Evolutionary conservation across 2,797 vertebrate genomes (phyloP), one percentile per base, ranked within the genome.

Genomic region (Molossus alvarezi): DNA sequence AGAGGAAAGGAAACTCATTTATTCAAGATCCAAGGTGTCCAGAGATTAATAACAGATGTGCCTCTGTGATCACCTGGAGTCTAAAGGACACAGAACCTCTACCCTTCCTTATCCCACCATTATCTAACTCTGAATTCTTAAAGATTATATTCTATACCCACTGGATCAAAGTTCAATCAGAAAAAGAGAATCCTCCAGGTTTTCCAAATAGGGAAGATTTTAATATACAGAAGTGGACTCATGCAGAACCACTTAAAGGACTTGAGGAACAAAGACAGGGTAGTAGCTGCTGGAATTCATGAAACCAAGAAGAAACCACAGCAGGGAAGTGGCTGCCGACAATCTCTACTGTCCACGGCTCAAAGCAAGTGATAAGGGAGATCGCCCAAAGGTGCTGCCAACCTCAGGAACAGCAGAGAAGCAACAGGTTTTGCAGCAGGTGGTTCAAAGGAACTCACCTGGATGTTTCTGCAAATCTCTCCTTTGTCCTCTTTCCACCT

Each of bases 101-200:
- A 29, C 23, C n/a, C 12, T 53, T 94, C 60, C 13, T 92, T 23
- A 33, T 67, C 1, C 72, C 41, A 62, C 51, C 8, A 29, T 72
- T 27, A 75, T 72, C 25, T 55, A 96, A 53, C 9, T 67, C n/a
- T 53, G n/a, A 55, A 27, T 80, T 92, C 83, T 92, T 90, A 27
- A 58, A 18, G 17, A n/a, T 91, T 90, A 57, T 75, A 53, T 27
- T 60, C 48, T 60, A 41, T 51, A 41, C 6, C 20, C 29, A 48
- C 55, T 89, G 48, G 80, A 58, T 20, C 33, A 82, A 41, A 23
- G 14, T 48, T 58, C 12, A 90, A 11, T 90, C 27, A 91, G 62
- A 82, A 88, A 93, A 69, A 83, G 45, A 95, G 23, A 79, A 10
- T 62, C 53, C 37, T 75, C 29, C 21, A 18, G 13, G 37, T 25